Evolutionary conservation across 1,140 invertebrate genomes (phyloP), one percentile per base, ranked within the genome.

Genomic region (Leptinotarsa texana): DNA sequence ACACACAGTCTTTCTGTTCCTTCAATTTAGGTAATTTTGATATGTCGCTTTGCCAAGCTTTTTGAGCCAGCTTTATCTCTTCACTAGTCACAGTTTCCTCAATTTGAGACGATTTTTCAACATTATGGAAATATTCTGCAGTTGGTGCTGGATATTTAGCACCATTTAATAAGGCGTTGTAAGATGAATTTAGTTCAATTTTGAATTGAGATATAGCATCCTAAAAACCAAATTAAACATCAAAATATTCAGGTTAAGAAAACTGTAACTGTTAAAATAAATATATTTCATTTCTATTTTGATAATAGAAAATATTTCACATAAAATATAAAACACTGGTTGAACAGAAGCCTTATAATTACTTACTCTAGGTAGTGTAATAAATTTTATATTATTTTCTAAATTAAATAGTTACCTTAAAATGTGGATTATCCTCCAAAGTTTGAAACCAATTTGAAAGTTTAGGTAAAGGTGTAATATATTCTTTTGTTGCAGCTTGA

Each of bases 61-160:
- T 85, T 69, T 87, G 86, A 2, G 91, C 92, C 5, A 85, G 79
- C 61, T 84, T 82, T 15, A 92, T 78, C 80, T 94, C 92, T 47
- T 92, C 91, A 0, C 88, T 89, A 33, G 89, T 80, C 21, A 84
- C 82, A 5, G 51, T 57, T 57, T 57, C 51, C 17, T 84, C 83
- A 63, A 82, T 70, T 4, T 81, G 79, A 21, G 78, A 79, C 24
- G 73, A 74, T 63, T 76, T 78, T 74, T 78, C 75, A 42, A 42
- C 33, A 73, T 80, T 47, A 61, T 48, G 17, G 63, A 24, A 21
- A 47, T 42, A 5, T 21, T 68, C 61, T n/a, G 51, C 18, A 70
- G 68, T 22, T 22, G 72, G 48, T 69, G 66, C 17, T 5, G 86
- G 85, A 63, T 88, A 87, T 65, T 87, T 86, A 5, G 86, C 86